Base-by-base conservation (phyloP, 2,113 vertebrate genomes). In the Columba janthina region DNA sequence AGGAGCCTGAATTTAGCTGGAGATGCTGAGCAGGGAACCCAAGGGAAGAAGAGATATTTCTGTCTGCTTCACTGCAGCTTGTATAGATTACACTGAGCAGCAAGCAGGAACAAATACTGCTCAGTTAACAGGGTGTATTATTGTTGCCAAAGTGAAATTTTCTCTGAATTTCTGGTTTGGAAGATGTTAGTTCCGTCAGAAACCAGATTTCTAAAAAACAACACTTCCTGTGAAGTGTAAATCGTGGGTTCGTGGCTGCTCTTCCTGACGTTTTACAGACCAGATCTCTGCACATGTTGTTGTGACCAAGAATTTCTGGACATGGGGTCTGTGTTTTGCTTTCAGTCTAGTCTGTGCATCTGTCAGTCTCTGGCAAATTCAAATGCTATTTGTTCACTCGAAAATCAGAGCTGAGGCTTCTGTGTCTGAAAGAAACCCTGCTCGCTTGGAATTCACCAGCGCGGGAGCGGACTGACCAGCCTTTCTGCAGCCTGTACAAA, bases 381-480 rank as follows among this genome's bases (percentile, higher is more conserved):
- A 77, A 38, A 69, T 69, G 54, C 24, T 17, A 5, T 25, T 26
- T 17, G 61, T 53, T 46, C 46, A 11, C 40, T 71, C 50, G 44
- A 6, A 77, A 70, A 50, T 10, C 10, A 80, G 46, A 72, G 12
- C 50, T 64, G 61, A 74, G 66, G 12, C 13, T 80, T 61, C 67
- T 84, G 0, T n/a, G 7, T 14, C 15, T 34, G 40, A 53, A 76
- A 40, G 65, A 67, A 66, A 53, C 10, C 14, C 12, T 1, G 0
- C 10, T 42, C 3, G 0, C 50, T 65, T 65, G 26, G 51, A 56
- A 12, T 18, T 53, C 21, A 42, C 7, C 13, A 42, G 0, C 11
- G n/a, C 12, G 28, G 46, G 17, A 32, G 24, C 6, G 57, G 53
- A 12, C 32, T 40, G 25, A 36, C 36, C 40, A 70, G 29, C 10